Evolutionary conservation across 2,888 invertebrate genomes (phyloP), one percentile per base, ranked within the genome.

Genomic region (Lingula anatina): DNA sequence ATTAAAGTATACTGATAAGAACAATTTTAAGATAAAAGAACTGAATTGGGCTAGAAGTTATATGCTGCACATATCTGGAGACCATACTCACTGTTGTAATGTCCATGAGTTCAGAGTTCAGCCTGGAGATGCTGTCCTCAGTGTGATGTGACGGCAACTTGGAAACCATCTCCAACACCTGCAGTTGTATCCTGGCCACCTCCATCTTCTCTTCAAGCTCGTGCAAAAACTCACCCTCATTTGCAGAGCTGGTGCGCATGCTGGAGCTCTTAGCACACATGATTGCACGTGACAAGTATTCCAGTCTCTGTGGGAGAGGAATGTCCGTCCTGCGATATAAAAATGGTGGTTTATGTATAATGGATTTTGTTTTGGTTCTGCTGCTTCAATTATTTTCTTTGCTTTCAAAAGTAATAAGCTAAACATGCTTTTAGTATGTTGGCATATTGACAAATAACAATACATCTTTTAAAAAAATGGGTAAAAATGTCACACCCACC

Each of bases 151-250:
- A 64, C 36, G 48, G 59, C 44, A 66, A 78, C 39, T 66, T 77
- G 49, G 81, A 68, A 59, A 79, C 82, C 37, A 80, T 80, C 56
- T 85, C 84, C 28, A 87, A 75, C 48, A 89, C 83, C 77, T 82
- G 71, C 44, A 76, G 61, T 58, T 79, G 79, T 40, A 79, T 64
- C 40, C 75, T 64, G n/a, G 75, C 78, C 54, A 78, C 91, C 80
- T 95, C 94, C 71, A 88, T 85, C 76, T 90, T 91, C 78, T 96
- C 96, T 77, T 94, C 92, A 45, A 95, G 79, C 67, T 93, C 90
- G 60, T 90, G 86, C 49, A 93, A 80, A 68, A 91, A 85, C 51
- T 90, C 87, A 1, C 86, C 90, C 68, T 76, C 76, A 40, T 85
- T 85, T 9, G 87, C 84, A 57, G 85, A 85, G 1, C 70, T 69